Evolutionary conservation across 1,140 invertebrate genomes (phyloP), one percentile per base, ranked within the genome.

Genomic region (Drosophila suzukii): DNA sequence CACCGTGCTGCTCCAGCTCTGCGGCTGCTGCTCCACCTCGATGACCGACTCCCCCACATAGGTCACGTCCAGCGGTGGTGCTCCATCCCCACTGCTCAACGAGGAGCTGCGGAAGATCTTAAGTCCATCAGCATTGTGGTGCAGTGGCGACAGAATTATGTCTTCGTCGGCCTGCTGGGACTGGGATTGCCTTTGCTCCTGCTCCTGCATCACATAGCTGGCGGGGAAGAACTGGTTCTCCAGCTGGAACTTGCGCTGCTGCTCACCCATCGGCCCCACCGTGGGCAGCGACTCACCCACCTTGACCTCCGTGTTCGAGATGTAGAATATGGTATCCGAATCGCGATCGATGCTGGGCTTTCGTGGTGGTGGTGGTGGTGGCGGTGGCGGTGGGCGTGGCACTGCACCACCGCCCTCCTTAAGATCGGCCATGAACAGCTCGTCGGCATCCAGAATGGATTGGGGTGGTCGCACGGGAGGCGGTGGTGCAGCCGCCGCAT

Each of bases 251-350:
- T 91, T 91, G 39, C 83, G 90, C 38, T 82, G 68, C 53, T 86
- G 78, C 24, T 73, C 24, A 10, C 63, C 73, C 51, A 13, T 12
- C 4, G 56, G 63, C 6, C 0, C 8, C 50, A 12, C 5, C 6
- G 82, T 91, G 56, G 91, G 91, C 53, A 89, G 56, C 6, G 91
- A 91, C 36, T 92, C 92, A 10, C 88, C 86, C 49, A 92, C 91
- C 66, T 92, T 92, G 0, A 92, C 92, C 67, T 92, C 92, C 0
- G 92, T 92, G 59, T 92, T 92, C n/a, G 92, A 92, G 2, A 92
- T 92, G 46, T 92, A 92, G 51, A 92, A 92, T 36, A 92, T 92
- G 0, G 92, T 92, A 59, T 92, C 91, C 3, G 91, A 92, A 53
- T 92, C 92, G 8, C 91, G 79, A 57, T 92, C 91, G 17, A 91